phyloP scores from a whole-genome alignment of 2,113 vertebrate species.

The Otocyon megalotis region DNA sequence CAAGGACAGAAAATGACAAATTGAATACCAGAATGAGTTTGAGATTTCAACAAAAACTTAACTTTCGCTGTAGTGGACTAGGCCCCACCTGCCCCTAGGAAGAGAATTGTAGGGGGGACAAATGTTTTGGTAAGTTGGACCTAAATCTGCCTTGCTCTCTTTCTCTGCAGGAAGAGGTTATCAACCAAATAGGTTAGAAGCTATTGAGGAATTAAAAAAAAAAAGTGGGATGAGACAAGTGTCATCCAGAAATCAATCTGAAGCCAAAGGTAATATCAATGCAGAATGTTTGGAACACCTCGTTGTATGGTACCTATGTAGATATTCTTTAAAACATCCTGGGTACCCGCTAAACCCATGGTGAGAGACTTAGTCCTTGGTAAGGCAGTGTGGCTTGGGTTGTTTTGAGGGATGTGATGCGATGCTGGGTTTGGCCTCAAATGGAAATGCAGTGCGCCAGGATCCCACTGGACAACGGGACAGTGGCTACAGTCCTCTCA shows the following conservation, averaged over 20 bases:
- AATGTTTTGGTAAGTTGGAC: neutral
- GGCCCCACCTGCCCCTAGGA: neutral
- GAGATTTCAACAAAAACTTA: neutral
- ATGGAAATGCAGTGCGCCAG: neutral
- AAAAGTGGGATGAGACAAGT: neutral
- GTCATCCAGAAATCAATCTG: neutral
- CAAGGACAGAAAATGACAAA: neutral
- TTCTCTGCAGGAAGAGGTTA: neutral
- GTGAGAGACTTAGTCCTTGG: neutral
- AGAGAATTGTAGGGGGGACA: neutral
- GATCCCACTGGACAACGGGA: neutral
- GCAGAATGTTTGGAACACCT: neutral
- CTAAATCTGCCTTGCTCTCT: neutral
- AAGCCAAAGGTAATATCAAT: neutral
- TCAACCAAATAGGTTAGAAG: neutral
- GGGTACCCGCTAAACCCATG: neutral
- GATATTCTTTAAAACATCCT: neutral
- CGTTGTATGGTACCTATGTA: neutral
- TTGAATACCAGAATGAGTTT: neutral
- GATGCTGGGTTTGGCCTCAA: neutral
- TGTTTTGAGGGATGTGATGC: neutral
- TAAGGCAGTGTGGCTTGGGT: rapidly evolving
- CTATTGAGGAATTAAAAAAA: neutral
- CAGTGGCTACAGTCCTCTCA: neutral
- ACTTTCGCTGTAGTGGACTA: neutral